A percentile compares a stretch with the other conserved stretches of the same genome.
Evolutionary conservation across 2,888 invertebrate genomes (phyloP).

Genomic region (Slavum lentiscoides): DNA sequence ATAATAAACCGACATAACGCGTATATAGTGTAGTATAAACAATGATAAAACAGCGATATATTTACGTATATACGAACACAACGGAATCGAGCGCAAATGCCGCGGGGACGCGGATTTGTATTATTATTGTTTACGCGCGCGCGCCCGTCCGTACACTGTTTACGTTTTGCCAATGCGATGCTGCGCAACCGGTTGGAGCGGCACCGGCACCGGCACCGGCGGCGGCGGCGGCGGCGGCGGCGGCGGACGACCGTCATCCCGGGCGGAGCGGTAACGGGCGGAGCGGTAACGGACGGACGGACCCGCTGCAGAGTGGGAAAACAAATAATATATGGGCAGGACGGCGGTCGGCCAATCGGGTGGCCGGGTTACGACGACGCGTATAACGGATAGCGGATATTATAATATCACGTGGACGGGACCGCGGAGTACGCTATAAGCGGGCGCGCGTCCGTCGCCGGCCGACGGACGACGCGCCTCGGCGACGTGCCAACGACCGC

Average conservation of each 20-base stretch:
- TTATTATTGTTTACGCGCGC: slow-evolving; percentile 7
- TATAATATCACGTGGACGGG: no score
- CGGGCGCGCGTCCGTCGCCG: not conserved
- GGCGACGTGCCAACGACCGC: slow-evolving; percentile 23
- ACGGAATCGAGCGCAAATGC: no score
- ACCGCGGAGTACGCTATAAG: no score
- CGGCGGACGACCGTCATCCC: no score
- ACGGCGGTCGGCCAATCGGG: slow-evolving; percentile 32
- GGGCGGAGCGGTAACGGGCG: slow-evolving; percentile 14
- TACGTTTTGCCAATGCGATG: not conserved
- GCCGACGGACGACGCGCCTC: not conserved
- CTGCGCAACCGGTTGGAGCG: slow-evolving; percentile 43
- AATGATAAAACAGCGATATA: no score
- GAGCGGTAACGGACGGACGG: no score
- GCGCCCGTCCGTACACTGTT: slow-evolving; percentile 15
- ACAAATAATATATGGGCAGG: slow-evolving; percentile 39
- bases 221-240: slow-evolving; percentile 36
- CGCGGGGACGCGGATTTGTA: no score
- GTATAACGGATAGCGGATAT: no score
- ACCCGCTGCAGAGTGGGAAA: not conserved
- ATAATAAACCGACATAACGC: no score
- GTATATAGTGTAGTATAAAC: no score
- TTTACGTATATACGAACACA: no score
- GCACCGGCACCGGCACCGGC: not conserved
- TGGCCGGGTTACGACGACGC: not conserved